Percentiles rank a stretch among this genome's conserved stretches.
Evolutionary conservation across 2,888 invertebrate genomes (phyloP).

Genomic region (Pseudococcus jackbeardsleyi): DNA sequence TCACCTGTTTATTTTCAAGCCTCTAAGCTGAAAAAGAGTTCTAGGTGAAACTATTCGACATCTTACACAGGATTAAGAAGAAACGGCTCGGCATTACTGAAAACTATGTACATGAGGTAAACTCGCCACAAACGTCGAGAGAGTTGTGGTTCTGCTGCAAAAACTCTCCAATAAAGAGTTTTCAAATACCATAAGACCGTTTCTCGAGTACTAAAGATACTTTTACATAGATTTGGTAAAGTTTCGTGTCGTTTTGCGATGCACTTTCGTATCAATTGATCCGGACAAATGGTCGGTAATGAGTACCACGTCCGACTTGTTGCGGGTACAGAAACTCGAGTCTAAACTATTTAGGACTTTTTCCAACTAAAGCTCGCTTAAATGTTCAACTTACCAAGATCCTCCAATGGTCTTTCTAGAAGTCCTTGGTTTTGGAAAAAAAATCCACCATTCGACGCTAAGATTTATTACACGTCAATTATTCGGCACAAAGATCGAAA

Average conservation of each 20-base stretch:
- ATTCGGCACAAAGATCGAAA: background rate
- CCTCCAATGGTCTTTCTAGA: background rate
- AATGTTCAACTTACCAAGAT: background rate
- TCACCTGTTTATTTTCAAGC: background rate
- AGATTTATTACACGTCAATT: slow-evolving; percentile 24
- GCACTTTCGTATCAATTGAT: background rate
- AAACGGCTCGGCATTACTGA: background rate
- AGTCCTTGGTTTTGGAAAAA: background rate
- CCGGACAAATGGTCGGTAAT: background rate
- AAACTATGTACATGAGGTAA: background rate
- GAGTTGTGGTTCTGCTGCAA: background rate
- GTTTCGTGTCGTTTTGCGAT: background rate
- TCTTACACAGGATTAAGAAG: background rate
- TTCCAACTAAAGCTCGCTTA: background rate
- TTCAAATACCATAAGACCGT: slow-evolving; percentile 2
- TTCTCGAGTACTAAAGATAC: background rate
- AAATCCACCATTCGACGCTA: background rate
- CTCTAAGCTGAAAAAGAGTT: background rate
- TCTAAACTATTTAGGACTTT: background rate
- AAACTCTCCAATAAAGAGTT: background rate
- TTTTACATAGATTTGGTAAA: background rate
- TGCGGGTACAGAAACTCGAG: background rate
- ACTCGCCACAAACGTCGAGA: background rate
- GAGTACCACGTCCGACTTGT: background rate
- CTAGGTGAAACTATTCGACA: background rate